Conservation (phyloP, 1,140 invertebrate genomes). For the Drosophila subpulchrella region DNA sequence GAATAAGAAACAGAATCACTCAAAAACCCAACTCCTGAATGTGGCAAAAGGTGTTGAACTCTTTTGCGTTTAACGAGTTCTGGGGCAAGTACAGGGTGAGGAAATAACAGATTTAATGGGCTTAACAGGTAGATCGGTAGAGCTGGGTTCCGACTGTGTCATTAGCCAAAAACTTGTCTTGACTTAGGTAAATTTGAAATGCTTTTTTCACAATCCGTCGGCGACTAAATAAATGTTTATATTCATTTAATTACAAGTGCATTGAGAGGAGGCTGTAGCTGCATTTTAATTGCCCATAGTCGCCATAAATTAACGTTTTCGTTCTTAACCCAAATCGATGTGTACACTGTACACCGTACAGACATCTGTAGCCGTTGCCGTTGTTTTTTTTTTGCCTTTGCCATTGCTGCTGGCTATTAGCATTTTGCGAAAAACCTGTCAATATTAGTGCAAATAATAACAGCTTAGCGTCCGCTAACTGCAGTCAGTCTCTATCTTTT, state of each 20-base stretch:
- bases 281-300: constrained; percentile 73
- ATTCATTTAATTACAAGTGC: constrained; percentile 80
- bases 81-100: constrained; percentile 53
- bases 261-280: constrained; percentile 57
- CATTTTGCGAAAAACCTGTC: constrained; percentile 80
- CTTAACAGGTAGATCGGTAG: constrained; percentile 60
- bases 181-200: constrained; percentile 65
- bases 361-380: constrained; percentile 41
- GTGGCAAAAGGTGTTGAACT: constrained; percentile 71
- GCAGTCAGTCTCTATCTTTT: constrained; percentile 36
- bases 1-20: not conserved
- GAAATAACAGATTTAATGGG: constrained; percentile 53
- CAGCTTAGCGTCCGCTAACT: constrained; percentile 69
- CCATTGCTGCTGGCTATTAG: constrained; percentile 60
- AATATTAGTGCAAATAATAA: constrained; percentile 84
- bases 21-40: constrained; percentile 25
- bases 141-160: constrained; percentile 48
- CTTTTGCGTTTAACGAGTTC: constrained; percentile 60
- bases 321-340: constrained; percentile 79
- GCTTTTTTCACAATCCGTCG: constrained; percentile 58
- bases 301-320: constrained; percentile 62
- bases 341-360: constrained; percentile 17
- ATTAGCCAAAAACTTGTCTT: constrained; percentile 58
- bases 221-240: constrained; percentile 77
- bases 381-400: not conserved